A percentile compares a stretch with the other conserved stretches of the same genome.
Conservation (phyloP, 1,140 invertebrate species). For the Colletes latitarsis region DNA sequence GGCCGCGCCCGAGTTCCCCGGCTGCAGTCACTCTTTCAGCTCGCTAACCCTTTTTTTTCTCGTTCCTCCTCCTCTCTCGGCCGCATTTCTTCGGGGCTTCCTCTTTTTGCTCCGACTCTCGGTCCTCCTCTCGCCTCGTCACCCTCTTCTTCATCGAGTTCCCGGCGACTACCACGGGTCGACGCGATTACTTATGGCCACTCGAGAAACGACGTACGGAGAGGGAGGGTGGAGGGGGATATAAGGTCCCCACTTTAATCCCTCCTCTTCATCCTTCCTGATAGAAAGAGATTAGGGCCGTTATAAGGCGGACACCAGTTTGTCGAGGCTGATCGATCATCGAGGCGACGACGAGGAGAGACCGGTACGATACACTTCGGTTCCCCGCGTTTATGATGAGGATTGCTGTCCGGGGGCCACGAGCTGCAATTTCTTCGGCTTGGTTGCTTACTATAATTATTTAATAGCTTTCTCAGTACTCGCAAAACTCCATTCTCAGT, state of each 20-base stretch:
- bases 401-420: conserved; percentile 47
- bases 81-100: conserved; percentile 57
- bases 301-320: conserved; percentile 57
- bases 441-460: conserved; percentile 45
- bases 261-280: conserved; percentile 36
- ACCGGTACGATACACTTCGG: conserved; percentile 17
- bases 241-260: conserved; percentile 29
- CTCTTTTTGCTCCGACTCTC: conserved; percentile 52
- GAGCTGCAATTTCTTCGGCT: conserved; percentile 15
- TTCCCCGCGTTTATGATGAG: conserved; percentile 30
- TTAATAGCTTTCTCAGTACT: conserved; percentile 41
- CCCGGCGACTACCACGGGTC: conserved; percentile 53
- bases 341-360: conserved; percentile 31
- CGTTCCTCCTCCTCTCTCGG: conserved; percentile 19
- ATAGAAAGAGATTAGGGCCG: conserved; percentile 62
- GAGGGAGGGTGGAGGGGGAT: neutral
- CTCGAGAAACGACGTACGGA: conserved; percentile 3
- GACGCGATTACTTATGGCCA: conserved; percentile 63
- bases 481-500: conserved; percentile 1
- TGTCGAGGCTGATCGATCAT: conserved; percentile 65
- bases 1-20: conserved; percentile 48
- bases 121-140: conserved; percentile 58
- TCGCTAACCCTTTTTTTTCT: conserved; percentile 21
- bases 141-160: conserved; percentile 60
- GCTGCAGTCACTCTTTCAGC: conserved; percentile 52